Percentiles rank a stretch among this genome's conserved stretches.
phyloP scores from a whole-genome alignment of 2,113 vertebrate species.

The Sturnus vulgaris region DNA sequence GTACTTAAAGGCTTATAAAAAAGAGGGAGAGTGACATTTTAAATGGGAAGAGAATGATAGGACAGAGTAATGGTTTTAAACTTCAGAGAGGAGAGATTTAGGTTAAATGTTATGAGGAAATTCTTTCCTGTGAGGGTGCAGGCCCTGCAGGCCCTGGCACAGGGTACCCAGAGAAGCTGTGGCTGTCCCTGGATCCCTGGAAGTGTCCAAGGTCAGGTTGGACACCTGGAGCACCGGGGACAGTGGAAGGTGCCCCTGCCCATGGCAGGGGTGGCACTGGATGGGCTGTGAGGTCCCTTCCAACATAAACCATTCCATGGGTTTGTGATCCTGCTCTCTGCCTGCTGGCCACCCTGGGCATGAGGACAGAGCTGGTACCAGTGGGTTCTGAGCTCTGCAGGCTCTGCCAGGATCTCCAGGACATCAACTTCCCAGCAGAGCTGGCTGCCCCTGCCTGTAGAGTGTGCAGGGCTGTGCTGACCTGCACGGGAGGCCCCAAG shows the following conservation, averaged over 20 bases:
- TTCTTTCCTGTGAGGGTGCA: neutral
- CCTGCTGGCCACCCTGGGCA: neutral
- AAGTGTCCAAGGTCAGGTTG: fast-evolving
- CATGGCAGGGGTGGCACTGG: neutral
- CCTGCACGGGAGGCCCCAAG: neutral
- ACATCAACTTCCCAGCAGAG: fast-evolving
- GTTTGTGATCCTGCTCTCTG: neutral
- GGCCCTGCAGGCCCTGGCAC: neutral
- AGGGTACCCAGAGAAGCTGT: neutral
- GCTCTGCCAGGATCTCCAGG: neutral
- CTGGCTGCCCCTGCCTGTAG: neutral
- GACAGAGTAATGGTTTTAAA: neutral
- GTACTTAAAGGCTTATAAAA: neutral
- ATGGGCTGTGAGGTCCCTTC: neutral
- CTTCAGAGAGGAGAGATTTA: neutral
- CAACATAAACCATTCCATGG: neutral
- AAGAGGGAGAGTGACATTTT: neutral
- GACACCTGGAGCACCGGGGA: neutral
- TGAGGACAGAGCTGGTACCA: fast-evolving
- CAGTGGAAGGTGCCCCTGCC: neutral
- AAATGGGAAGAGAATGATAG: neutral
- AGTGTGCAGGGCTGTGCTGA: fast-evolving
- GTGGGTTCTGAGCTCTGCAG: neutral
- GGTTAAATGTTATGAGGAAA: neutral
- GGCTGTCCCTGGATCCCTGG: neutral